These are phyloP conservation scores for Macrocentrus cingulum DNA, from an alignment of 1,140 invertebrate species.

Conservation along the genomic window DNA sequence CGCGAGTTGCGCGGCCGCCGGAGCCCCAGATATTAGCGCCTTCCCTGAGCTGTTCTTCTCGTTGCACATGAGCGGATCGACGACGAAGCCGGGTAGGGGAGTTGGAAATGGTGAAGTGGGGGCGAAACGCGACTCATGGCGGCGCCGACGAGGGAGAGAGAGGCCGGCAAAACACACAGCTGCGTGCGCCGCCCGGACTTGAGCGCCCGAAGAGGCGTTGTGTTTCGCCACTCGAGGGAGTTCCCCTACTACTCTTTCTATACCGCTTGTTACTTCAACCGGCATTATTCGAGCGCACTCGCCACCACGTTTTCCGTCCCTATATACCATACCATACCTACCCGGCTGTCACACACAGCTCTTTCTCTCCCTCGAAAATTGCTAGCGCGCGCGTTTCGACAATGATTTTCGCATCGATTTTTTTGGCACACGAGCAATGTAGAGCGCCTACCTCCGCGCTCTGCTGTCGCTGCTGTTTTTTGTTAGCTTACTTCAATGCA, in stretches of 20 bases:
- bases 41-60: conserved; percentile 31
- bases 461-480: background rate
- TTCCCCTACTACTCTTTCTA: conserved; percentile 6
- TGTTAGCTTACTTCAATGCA: background rate
- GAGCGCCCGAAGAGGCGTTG: conserved; percentile 8
- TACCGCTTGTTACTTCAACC: conserved; percentile 5
- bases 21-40: conserved; percentile 54
- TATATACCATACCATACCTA: too few species aligned
- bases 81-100: conserved; percentile 26
- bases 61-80: conserved; percentile 35
- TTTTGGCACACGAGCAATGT: conserved; percentile 10
- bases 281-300: conserved; percentile 24
- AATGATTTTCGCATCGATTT: conserved; percentile 20
- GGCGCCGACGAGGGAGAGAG: conserved; percentile 9
- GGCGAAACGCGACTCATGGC: conserved; percentile 14
- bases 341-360: conserved; percentile 20
- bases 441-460: conserved; percentile 1
- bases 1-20: conserved; percentile 50
- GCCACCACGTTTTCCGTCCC: conserved; percentile 28
- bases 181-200: conserved; percentile 16
- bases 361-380: background rate
- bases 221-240: conserved; percentile 15
- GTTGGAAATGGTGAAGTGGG: conserved; percentile 2
- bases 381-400: conserved; percentile 10
- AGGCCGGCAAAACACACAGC: conserved; percentile 27